Evolutionary conservation across 2,113 vertebrate species (phyloP).

Genomic region (Corythornis madagascariensis): DNA sequence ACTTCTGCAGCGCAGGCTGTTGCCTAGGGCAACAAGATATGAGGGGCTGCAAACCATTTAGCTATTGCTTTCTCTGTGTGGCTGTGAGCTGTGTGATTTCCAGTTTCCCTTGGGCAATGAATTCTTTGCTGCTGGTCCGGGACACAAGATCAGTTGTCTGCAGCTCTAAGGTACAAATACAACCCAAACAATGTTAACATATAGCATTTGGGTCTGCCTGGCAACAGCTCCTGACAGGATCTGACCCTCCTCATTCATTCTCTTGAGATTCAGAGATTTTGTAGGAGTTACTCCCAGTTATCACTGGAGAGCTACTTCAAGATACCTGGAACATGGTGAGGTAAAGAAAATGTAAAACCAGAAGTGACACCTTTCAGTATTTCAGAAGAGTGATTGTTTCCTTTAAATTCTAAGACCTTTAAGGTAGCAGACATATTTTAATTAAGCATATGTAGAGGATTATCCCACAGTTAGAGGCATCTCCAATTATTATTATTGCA

Average conservation of each 20-base stretch:
- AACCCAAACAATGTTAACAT: not conserved
- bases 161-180: not conserved
- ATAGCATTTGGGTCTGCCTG: not conserved
- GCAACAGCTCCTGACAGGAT: not conserved
- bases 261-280: not conserved
- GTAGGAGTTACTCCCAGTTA: not conserved
- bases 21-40: slow-evolving; percentile 45
- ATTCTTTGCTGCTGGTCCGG: slow-evolving; percentile 11
- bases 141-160: slow-evolving; percentile 20
- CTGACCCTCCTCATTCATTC: not conserved
- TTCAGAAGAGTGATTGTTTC: not conserved
- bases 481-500: not conserved
- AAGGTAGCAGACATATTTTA: not conserved
- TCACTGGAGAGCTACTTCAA: not conserved
- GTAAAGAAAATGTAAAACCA: not conserved
- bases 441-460: not conserved
- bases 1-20: slow-evolving; percentile 17
- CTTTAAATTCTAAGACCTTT: not conserved
- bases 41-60: slow-evolving; percentile 20
- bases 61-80: slow-evolving; percentile 14
- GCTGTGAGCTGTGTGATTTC: not conserved
- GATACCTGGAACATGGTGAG: not conserved
- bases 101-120: slow-evolving; percentile 39
- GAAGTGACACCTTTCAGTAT: not conserved
- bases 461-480: not conserved